Base-by-base conservation (phyloP, 2,888 invertebrate species). In the Machimus atricapillus region DNA sequence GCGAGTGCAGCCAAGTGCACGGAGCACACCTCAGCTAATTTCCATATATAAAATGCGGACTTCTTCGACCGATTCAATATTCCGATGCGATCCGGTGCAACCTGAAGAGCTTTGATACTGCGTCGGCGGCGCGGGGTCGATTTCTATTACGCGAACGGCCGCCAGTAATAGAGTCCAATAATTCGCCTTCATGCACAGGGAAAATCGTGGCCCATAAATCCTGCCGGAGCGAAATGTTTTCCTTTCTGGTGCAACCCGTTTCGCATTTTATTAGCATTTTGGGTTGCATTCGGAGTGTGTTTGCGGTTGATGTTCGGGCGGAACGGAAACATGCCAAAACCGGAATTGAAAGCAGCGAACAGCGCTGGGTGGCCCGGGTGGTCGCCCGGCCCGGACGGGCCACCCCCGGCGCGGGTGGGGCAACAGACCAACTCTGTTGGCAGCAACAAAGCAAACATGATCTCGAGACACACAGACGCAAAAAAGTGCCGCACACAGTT, bases 291-390 rank as follows among this genome's bases (percentile, higher is more conserved):
- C 76, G 56, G 77, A 77, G 77, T 86, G 77, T 86, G 85, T 85
- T 86, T 86, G 86, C 77, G 86, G 86, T 86, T 77, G 86, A 86
- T 86, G 77, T 86, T 86, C 77, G 86, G 76, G 86, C 56, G 76
- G 86, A 86, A 77, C 86, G 86, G 86, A 86, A 86, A 77, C 86
- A 86, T 77, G 74, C 86, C 77, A 86, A 86, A 85, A 77, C 86
- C 86, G 86, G 86, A 86, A 86, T 77, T 56, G 56, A 86, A 86
- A 85, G 85, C 86, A 86, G 46, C 19, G 74, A 85, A 74, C 74
- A 73, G 74, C 43, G 31, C 31, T 43, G n/a, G 73, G 74, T 46
- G 74, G 74, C 16, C 5, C 46, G 73, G 66, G 74, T 40, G 52
- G 46, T 23, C 16, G 43, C 7, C 6, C 74, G 27, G 16, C 16